Percentiles rank a stretch among this genome's conserved stretches.
Evolutionary conservation across 2,113 vertebrate genomes (phyloP).

Genomic region (Hipposideros armiger): DNA sequence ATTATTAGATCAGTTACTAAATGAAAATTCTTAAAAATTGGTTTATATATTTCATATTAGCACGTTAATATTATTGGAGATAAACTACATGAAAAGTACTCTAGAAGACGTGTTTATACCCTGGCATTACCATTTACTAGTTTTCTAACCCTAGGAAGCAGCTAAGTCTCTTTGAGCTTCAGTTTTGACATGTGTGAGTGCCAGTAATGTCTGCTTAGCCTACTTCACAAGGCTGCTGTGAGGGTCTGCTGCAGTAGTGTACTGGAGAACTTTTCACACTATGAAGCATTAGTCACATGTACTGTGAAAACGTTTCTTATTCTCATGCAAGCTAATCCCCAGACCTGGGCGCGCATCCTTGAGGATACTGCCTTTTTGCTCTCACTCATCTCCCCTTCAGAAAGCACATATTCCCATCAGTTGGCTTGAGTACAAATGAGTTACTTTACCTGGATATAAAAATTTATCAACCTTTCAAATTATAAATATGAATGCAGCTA

Average conservation of each 20-base stretch:
- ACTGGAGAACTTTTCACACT: not conserved
- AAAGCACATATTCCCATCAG: not conserved
- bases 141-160: constrained; percentile 25
- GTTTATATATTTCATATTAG: constrained; percentile 3
- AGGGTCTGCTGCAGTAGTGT: not conserved
- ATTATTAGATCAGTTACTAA: not conserved
- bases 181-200: not conserved
- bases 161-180: not conserved
- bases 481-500: constrained; percentile 1
- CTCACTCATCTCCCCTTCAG: not conserved
- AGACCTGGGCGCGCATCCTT: not conserved
- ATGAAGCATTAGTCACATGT: not conserved
- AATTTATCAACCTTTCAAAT: not conserved
- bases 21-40: not conserved
- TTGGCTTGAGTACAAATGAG: not conserved
- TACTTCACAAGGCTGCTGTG: not conserved
- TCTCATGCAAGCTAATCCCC: not conserved
- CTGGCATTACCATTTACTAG: not conserved
- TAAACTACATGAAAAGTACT: not conserved
- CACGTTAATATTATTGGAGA: not conserved
- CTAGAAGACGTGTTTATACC: not conserved
- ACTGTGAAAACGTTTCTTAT: not conserved
- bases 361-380: not conserved
- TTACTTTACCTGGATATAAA: not conserved
- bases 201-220: not conserved